A percentile compares a stretch with the other conserved stretches of the same genome.
Evolutionary conservation across 1,140 invertebrate species (phyloP).

Genomic region (Cataglyphis hispanica): DNA sequence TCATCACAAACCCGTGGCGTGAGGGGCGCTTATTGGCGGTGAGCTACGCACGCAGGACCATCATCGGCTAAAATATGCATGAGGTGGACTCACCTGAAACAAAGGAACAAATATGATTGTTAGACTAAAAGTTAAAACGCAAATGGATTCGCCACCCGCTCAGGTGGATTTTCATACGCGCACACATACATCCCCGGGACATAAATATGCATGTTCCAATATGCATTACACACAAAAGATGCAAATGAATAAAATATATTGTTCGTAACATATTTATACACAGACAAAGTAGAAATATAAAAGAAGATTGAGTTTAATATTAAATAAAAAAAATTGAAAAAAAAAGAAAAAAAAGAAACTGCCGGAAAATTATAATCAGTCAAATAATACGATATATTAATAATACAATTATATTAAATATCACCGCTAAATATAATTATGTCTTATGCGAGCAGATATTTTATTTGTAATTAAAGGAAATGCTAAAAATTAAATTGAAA

Average conservation of each 20-base stretch:
- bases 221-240: not conserved
- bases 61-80: conserved; percentile 55
- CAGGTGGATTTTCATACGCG: conserved; percentile 3
- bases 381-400: not conserved
- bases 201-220: conserved; percentile 28
- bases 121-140: conserved; percentile 51
- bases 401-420: not conserved
- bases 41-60: not conserved
- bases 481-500: not conserved
- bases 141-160: conserved; percentile 38
- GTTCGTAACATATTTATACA: not conserved
- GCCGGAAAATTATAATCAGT: not conserved
- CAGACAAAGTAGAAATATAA: conserved; percentile 1
- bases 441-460: not conserved
- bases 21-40: not conserved
- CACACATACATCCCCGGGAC: not conserved
- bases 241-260: not conserved
- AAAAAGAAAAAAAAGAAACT: not conserved
- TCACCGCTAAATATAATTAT: not conserved
- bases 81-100: conserved; percentile 71
- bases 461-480: not conserved
- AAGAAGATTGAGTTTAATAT: conserved; percentile 15
- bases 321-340: not conserved
- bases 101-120: conserved; percentile 63
- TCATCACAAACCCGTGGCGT: not conserved